Conservation (phyloP, 2,888 invertebrate genomes). For the Lithophane semibrunnea region DNA sequence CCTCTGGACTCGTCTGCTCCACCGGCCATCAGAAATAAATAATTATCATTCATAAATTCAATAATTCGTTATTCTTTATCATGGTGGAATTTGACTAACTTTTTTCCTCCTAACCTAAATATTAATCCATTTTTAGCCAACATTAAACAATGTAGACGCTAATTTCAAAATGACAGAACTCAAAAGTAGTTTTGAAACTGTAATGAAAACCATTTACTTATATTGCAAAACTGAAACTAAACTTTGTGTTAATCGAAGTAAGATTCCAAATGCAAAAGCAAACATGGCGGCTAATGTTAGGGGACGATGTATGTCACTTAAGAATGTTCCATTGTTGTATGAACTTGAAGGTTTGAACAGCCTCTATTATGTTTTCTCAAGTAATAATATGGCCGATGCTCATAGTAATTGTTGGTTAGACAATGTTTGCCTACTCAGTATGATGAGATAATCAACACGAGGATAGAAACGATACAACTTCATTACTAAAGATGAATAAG, state of each 20-base stretch:
- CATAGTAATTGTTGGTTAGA: slow-evolving; percentile 4
- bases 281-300: slow-evolving; percentile 12
- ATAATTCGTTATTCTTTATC: background rate
- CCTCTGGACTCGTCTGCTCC: too few relatives aligned
- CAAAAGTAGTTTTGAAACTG: background rate
- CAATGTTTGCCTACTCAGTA: background rate
- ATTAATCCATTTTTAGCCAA: background rate
- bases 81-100: background rate
- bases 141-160: background rate
- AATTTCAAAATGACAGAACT: slow-evolving; percentile 28
- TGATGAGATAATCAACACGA: slow-evolving; percentile 12
- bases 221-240: slow-evolving; percentile 1
- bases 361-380: slow-evolving; percentile 5
- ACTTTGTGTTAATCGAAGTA: background rate
- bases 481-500: slow-evolving; percentile 23
- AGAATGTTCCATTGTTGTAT: slow-evolving; percentile 17
- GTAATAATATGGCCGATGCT: slow-evolving; percentile 16
- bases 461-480: background rate
- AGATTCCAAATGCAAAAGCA: slow-evolving; percentile 1
- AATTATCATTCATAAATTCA: background rate
- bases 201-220: slow-evolving; percentile 2
- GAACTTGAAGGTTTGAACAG: slow-evolving; percentile 16
- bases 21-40: background rate
- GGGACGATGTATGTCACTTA: slow-evolving; percentile 20
- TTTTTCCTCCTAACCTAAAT: background rate